Evolutionary conservation across 53 echinoderm and acorn worm species (phyloP).

Genomic region (Astropecten irregularis): DNA sequence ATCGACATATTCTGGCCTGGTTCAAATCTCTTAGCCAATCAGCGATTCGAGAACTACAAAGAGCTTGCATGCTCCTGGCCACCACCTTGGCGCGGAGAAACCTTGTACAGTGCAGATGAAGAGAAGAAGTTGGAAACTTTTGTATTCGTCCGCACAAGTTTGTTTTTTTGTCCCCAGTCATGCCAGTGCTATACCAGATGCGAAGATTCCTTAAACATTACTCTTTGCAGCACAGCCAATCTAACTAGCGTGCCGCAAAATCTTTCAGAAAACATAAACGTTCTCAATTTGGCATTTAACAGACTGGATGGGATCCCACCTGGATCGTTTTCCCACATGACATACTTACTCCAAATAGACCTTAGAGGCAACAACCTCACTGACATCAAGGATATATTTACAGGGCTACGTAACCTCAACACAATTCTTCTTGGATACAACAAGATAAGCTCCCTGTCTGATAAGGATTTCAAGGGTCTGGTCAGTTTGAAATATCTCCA

Average conservation of each 20-base stretch:
- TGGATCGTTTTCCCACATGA: conserved; percentile 2
- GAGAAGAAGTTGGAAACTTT: background rate
- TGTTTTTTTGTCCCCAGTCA: conserved; percentile 6
- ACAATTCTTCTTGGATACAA: conserved; percentile 17
- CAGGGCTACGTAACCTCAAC: background rate
- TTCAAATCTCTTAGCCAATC: conserved; percentile 30
- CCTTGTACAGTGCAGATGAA: background rate
- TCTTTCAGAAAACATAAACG: conserved; percentile 21
- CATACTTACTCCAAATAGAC: conserved; percentile 4
- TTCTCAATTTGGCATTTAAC: conserved; percentile 12
- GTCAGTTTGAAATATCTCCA: conserved; percentile 25
- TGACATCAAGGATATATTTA: conserved; percentile 10
- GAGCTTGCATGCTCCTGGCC: conserved; percentile 28
- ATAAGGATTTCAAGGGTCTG: conserved; percentile 12
- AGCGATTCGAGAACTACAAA: conserved; percentile 16
- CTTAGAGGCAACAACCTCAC: background rate
- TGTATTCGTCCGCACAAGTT: background rate
- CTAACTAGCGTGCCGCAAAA: conserved; percentile 22
- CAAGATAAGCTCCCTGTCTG: background rate
- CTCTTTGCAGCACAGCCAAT: conserved; percentile 1
- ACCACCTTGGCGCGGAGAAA: background rate
- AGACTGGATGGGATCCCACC: background rate
- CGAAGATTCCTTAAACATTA: background rate
- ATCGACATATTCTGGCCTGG: conserved; percentile 26
- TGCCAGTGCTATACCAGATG: conserved; percentile 43